Evolutionary conservation across 2,113 vertebrate genomes (phyloP).

Genomic region (Camelus dromedarius): DNA sequence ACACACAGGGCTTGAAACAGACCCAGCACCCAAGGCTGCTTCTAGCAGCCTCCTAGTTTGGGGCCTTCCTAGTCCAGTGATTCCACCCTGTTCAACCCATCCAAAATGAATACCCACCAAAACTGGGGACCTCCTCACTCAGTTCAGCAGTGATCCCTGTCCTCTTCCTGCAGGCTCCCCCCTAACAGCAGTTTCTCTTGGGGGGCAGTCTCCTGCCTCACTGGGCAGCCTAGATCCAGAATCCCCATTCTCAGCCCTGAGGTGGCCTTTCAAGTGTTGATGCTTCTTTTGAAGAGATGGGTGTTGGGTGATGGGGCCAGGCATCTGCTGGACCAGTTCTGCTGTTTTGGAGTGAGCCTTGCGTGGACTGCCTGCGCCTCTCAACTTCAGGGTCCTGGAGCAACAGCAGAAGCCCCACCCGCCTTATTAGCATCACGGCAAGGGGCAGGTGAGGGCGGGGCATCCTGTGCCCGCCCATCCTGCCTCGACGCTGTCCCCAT

Average conservation of each 20-base stretch:
- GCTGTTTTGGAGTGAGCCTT: neutral
- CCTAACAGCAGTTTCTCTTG: neutral
- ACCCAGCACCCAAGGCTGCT: neutral
- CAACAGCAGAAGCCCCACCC: rapidly evolving
- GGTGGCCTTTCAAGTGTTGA: neutral
- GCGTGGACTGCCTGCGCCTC: rapidly evolving
- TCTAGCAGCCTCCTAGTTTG: neutral
- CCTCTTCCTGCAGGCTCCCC: neutral
- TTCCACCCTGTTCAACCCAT: neutral
- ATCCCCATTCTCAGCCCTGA: rapidly evolving
- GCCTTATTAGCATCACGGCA: neutral
- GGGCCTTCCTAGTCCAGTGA: neutral
- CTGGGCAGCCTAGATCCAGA: neutral
- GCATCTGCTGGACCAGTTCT: neutral
- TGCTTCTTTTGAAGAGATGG: neutral
- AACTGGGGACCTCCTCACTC: neutral
- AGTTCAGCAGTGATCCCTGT: neutral
- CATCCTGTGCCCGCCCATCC: neutral
- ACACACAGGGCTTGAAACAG: neutral
- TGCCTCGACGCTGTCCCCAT: rapidly evolving
- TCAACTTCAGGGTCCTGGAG: neutral
- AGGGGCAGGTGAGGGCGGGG: neutral
- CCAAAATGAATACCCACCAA: neutral
- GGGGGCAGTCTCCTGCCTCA: neutral
- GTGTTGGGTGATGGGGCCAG: rapidly evolving